These are phyloP conservation scores for Microctonus aethiopoides DNA, from an alignment of 2,888 invertebrate genomes.

Conservation along the genomic window DNA sequence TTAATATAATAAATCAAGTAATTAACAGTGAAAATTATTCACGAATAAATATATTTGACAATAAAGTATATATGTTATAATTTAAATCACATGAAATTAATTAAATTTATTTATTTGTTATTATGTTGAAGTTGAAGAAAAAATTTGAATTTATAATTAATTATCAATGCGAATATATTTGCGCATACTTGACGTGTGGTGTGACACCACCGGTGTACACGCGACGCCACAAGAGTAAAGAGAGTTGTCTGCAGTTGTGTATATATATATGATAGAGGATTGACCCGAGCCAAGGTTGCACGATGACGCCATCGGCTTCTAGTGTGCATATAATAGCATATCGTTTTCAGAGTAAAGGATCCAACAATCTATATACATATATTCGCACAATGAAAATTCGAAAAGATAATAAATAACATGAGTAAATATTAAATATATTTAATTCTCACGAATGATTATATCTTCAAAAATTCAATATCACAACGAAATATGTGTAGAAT, in stretches of 20 bases:
- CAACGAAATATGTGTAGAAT: too few species aligned
- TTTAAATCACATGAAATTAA: too few species aligned
- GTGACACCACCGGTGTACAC: conserved; percentile 28
- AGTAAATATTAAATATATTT: too few species aligned
- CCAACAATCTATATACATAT: too few species aligned
- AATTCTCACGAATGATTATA: too few species aligned
- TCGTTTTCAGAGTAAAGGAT: conserved; percentile 53
- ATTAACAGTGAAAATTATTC: background rate
- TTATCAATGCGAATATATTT: conserved; percentile 16
- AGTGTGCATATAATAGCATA: conserved; percentile 63
- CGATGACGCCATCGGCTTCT: conserved; percentile 65
- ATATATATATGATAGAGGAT: conserved; percentile 62
- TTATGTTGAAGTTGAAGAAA: background rate
- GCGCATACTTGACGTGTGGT: conserved; percentile 27
- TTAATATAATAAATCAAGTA: background rate
- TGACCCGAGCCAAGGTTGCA: conserved; percentile 67
- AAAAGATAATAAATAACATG: too few species aligned
- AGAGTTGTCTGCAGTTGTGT: conserved; percentile 23
- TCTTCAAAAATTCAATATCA: background rate
- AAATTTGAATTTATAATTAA: background rate
- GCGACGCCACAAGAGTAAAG: conserved; percentile 34
- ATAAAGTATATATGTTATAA: too few species aligned
- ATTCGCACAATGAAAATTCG: too few species aligned
- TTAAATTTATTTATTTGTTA: too few species aligned
- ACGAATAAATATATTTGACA: too few species aligned